Percentiles rank a stretch among this genome's conserved stretches.
phyloP scores from a whole-genome alignment of 2,113 vertebrate genomes.

The Chascanopsetta lugubris region DNA sequence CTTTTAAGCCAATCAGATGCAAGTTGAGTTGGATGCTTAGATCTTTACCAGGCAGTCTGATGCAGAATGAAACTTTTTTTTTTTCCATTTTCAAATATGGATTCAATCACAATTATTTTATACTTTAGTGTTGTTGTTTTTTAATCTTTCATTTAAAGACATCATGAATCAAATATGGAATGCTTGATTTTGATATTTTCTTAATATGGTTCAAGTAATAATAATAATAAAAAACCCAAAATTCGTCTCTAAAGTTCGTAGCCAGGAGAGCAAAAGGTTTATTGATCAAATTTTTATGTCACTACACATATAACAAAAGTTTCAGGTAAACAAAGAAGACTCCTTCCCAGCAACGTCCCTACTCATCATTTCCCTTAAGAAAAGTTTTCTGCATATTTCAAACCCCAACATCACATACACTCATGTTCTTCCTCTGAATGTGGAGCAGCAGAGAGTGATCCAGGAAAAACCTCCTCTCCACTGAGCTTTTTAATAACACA shows the following conservation, averaged over 20 bases:
- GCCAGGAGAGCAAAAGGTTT: constrained; percentile 23
- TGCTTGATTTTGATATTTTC: no score
- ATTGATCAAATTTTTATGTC: constrained; percentile 27
- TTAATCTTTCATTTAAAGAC: no score
- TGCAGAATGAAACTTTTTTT: no score
- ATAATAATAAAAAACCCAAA: neutral
- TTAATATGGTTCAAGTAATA: neutral
- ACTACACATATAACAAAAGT: constrained; percentile 18
- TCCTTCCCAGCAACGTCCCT: neutral
- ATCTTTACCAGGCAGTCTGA: no score
- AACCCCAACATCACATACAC: neutral
- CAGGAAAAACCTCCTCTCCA: neutral
- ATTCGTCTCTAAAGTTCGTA: constrained; percentile 6
- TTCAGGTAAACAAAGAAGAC: constrained; percentile 8
- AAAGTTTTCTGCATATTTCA: neutral
- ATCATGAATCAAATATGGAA: no score
- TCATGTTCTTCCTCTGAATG: neutral
- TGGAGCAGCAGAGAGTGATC: constrained; percentile 7
- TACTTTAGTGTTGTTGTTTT: no score
- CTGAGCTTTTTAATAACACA: constrained; percentile 10
- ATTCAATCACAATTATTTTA: no score
- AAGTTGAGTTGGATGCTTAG: no score
- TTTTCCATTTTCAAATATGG: no score
- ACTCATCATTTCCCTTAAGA: constrained; percentile 1
- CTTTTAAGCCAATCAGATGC: no score